Evolutionary conservation across 2,797 vertebrate genomes (phyloP).

Genomic region (Leptatherina wallacei): DNA sequence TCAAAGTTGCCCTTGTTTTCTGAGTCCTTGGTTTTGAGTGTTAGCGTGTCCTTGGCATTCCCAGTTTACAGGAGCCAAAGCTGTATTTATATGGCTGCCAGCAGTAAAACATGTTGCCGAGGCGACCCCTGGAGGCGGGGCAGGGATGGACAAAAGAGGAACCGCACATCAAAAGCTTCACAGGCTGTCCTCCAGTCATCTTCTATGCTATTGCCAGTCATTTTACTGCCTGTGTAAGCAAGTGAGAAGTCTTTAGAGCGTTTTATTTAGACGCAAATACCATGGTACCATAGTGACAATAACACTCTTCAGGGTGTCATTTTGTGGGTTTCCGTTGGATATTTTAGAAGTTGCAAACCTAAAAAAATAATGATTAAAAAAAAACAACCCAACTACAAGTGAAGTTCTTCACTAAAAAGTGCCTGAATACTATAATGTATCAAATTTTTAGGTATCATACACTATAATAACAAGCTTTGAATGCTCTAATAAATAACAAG

Average conservation of each 20-base stretch:
- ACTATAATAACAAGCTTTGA: neutral
- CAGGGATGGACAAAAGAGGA: conserved; percentile 64
- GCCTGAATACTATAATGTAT: neutral
- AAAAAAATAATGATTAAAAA: too few species aligned
- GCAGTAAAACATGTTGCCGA: conserved; percentile 80
- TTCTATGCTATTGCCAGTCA: conserved; percentile 40
- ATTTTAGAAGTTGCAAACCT: neutral
- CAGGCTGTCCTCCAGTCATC: conserved; percentile 45
- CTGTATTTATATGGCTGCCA: conserved; percentile 62
- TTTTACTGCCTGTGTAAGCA: conserved; percentile 38
- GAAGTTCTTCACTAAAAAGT: neutral
- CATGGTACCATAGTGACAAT: neutral
- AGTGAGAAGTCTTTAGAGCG: neutral
- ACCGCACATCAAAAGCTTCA: conserved; percentile 23
- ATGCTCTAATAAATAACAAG: too few species aligned
- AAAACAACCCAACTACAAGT: neutral
- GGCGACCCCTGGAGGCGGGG: conserved; percentile 74
- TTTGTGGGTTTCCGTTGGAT: conserved; percentile 13
- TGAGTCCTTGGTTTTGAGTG: conserved; percentile 49
- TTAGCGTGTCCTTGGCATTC: conserved; percentile 41
- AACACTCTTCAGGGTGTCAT: neutral
- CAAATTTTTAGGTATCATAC: neutral
- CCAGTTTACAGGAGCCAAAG: conserved; percentile 59
- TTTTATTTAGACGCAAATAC: neutral
- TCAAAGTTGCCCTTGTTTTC: conserved; percentile 19